These are phyloP conservation scores for Agriotes lineatus DNA, from an alignment of 2,888 invertebrate species.

Conservation along the genomic window DNA sequence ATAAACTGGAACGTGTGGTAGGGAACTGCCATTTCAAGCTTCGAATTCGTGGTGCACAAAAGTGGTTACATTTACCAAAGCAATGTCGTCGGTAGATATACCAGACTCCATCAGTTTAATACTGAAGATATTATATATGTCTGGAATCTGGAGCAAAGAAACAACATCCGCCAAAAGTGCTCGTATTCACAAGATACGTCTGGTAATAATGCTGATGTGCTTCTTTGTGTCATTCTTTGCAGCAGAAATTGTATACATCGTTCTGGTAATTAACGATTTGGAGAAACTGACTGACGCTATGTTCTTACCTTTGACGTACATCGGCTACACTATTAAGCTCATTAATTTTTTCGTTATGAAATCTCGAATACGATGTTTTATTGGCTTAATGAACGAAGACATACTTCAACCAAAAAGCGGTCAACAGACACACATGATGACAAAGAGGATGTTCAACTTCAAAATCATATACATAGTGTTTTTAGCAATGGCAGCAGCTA, in stretches of 20 bases:
- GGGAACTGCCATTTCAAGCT: too few relatives aligned
- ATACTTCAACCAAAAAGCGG: neutral
- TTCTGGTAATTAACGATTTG: conserved; percentile 62
- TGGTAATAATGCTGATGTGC: conserved; percentile 37
- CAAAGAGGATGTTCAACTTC: neutral
- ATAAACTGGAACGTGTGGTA: too few relatives aligned
- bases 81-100: too few relatives aligned
- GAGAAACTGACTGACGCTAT: conserved; percentile 54
- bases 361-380: neutral
- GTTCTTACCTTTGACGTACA: conserved; percentile 57
- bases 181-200: conserved; percentile 10
- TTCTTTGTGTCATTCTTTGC: conserved; percentile 65
- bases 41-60: too few relatives aligned
- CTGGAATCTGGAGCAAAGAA: conserved; percentile 42
- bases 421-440: neutral
- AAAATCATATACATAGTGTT: neutral
- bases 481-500: conserved; percentile 51
- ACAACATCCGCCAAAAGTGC: neutral
- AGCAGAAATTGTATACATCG: conserved; percentile 67
- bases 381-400: neutral
- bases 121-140: conserved; percentile 24
- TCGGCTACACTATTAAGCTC: conserved; percentile 43
- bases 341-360: neutral
- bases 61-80: too few relatives aligned
- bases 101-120: conserved; percentile 10